Evolutionary conservation across 2,888 invertebrate genomes (phyloP), one percentile per base, ranked within the genome.

Genomic region (Cantharis nigra): DNA sequence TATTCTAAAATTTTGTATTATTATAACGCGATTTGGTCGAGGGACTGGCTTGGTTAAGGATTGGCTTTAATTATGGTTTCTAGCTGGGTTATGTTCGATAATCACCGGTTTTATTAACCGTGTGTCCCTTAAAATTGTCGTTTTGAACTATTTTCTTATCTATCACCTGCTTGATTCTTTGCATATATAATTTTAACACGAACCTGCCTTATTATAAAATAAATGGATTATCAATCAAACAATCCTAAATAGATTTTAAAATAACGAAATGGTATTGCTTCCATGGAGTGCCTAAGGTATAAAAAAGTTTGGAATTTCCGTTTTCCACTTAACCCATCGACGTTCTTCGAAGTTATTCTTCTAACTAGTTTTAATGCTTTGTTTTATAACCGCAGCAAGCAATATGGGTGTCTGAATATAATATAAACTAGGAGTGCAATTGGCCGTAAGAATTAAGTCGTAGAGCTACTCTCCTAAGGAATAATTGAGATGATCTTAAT

Each of bases 1-100:
- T 80, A 81, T 81, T 79, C 76, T 75, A 74, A 81, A 80, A 81
- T 81, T 81, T 76, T 77, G 79, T 81, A 79, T 80, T 81, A 81
- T 81, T 81, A 81, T 81, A 81, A 81, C 79, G 81, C 80, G 77
- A 81, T 81, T 81, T 81, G 74, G 81, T 78, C 71, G 70, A 72
- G 71, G 74, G 78, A 79, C 78, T 73, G 74, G 80, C 75, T 76
- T 70, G 74, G 75, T 76, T 76, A 74, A 78, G 79, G 80, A 80
- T 80, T 65, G 79, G 71, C 80, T 80, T 80, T 80, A 81, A 80
- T 81, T 80, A 80, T 78, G 80, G 80, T 80, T 80, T 80, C 80
- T 80, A 80, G 79, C 71, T 76, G 78, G 75, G 80, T 80, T 80
- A 81, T 80, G 79, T 76, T 79, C 77, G 75, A 81, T 81, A 81